Evolutionary conservation across 1,140 invertebrate genomes (phyloP), one percentile per base, ranked within the genome.

Genomic region (Drosophila sp.): DNA sequence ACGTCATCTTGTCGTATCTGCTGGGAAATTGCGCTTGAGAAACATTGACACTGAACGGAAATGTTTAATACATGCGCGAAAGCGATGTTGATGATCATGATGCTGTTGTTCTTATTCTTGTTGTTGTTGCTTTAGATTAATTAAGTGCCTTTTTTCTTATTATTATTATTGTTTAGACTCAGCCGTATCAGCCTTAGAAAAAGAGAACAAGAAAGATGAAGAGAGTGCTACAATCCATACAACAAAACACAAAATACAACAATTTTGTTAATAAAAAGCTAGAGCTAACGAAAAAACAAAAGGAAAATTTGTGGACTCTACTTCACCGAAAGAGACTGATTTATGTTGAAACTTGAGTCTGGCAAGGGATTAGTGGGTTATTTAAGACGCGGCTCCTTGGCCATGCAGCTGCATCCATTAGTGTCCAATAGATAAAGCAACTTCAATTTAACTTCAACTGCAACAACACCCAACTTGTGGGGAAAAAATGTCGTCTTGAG

Each of bases 1-100:
- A 47, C 44, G 44, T 47, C 44, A 47, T 47, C 44, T 77, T 60
- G 50, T 55, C 79, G 79, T 87, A 86, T 86, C 83, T 87, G 63
- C 44, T 50, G 44, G 44, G 76, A 69, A 89, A 87, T 87, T 87
- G 80, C 79, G 83, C 84, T 89, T 77, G 84, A 58, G 56, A 90
- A 91, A 90, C 90, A 91, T 91, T 91, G 90, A 91, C 90, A 91
- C 90, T 91, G 90, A 91, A 91, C 90, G 90, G 90, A 91, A 91
- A 91, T 91, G 90, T 91, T 91, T 91, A 91, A 91, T 91, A 90
- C 80, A 91, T 90, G 85, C 74, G 80, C 76, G 44, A 50, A 50
- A 50, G 44, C 68, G 67, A 65, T 76, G 69, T 63, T 80, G 66
- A 80, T 80, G 57, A 73, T 79, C 38, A 35, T 79, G 60, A 50